Conservation (phyloP, 2,113 vertebrate species). For the Probosciger aterrimus region DNA sequence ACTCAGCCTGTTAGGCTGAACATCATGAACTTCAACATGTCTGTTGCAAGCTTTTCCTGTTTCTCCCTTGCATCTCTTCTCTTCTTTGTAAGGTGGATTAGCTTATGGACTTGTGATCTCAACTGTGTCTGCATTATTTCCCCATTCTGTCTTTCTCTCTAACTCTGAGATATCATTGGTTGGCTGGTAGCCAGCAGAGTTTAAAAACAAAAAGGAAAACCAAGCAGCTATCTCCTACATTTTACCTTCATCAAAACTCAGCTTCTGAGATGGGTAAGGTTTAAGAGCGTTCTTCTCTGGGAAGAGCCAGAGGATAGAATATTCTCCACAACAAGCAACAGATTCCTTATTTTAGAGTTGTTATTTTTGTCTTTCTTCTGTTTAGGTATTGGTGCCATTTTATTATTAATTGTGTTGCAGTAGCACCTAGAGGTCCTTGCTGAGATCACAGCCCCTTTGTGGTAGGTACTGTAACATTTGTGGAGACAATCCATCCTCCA, state of each 20-base stretch:
- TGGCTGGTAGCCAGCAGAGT: neutral
- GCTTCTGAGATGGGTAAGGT: neutral
- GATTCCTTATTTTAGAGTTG: neutral
- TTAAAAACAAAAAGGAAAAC: neutral
- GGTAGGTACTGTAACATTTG: neutral
- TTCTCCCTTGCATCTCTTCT: neutral
- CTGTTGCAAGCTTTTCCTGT: neutral
- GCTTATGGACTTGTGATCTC: neutral
- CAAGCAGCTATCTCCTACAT: neutral
- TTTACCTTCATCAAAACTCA: neutral
- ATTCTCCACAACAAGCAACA: neutral
- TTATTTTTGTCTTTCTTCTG: neutral
- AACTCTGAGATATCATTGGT: neutral
- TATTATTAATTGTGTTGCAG: slow-evolving; percentile 9
- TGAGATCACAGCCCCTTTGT: slow-evolving; percentile 15
- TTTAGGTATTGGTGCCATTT: neutral
- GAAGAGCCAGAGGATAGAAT: neutral
- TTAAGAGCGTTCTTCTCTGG: neutral
- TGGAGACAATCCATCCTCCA: neutral
- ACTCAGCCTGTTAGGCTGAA: neutral
- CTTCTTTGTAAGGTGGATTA: neutral
- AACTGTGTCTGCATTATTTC: neutral
- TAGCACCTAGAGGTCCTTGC: slow-evolving; percentile 39
- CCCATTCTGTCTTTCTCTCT: neutral
- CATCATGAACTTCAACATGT: neutral